Base-by-base conservation (phyloP, 2,797 vertebrate species). In the Myotis vivesi region DNA sequence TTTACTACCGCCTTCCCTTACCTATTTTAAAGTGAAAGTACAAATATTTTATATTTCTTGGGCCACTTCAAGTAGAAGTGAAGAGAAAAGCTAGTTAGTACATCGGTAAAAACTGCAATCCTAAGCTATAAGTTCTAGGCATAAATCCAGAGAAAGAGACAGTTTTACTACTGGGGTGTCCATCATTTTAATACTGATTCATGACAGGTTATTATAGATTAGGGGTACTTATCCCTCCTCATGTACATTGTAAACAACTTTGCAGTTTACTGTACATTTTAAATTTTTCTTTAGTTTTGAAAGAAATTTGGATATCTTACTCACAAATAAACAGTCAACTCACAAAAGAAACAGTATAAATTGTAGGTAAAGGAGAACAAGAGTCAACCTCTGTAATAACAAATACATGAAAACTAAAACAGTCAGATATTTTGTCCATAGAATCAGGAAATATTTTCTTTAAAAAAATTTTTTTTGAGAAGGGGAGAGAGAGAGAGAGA, bases 261-360 rank as follows among this genome's bases (percentile, higher is more conserved):
- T 69, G 8, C 3, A 89, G 13, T 3, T 89, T 91, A 81, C 0
- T 62, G 12, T 2, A 83, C 6, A 92, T 86, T 64, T 82, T 3
- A 59, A 94, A 69, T 6, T 81, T 81, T 93, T 87, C 84, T 89
- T 84, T 62, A 68, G 5, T 46, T 93, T 89, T 46, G 81, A 8
- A 90, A 89, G 20, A 94, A 81, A 95, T 73, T 3, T 87, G 41
- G 72, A 64, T 41, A 38, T 91, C 73, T 92, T 77, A 85, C 15
- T 92, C 51, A 86, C 68, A 94, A 82, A 57, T 92, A 49, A 93
- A 83, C 1, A 92, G 16, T 92, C 16, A 69, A 89, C 8, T 86
- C 30, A 87, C 23, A 77, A 89, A 79, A 94, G n/a, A 92, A 89
- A 64, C 11, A 38, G 12, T 36, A 91, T 11, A 85, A 81, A 77